Conservation (phyloP, 2,113 vertebrate genomes). For the Phrynosoma platyrhinos region DNA sequence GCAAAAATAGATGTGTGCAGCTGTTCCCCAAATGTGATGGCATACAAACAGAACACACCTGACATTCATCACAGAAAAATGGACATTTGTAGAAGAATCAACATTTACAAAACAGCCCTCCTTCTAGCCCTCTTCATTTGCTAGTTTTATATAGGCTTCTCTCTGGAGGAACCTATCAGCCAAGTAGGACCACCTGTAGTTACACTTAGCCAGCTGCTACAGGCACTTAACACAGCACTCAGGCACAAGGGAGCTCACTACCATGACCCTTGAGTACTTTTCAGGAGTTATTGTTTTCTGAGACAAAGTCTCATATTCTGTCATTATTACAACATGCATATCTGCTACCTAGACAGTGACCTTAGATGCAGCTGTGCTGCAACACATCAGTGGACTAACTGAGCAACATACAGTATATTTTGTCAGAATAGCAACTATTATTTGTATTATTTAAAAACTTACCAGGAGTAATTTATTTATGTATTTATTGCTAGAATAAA, state of each 20-base stretch:
- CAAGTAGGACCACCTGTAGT: slow-evolving; percentile 8
- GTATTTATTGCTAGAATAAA: not conserved
- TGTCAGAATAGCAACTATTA: not conserved
- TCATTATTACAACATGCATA: slow-evolving; percentile 1
- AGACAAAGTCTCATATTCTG: slow-evolving; percentile 9
- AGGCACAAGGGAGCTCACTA: slow-evolving; percentile 16
- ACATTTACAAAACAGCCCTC: not conserved
- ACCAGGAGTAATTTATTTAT: not conserved
- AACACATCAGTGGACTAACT: not conserved
- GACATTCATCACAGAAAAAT: not conserved
- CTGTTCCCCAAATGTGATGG: not conserved
- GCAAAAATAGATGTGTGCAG: not conserved
- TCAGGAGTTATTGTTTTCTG: not conserved
- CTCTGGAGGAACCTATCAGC: slow-evolving; percentile 13
- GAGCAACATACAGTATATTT: too few relatives aligned
- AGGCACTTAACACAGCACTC: slow-evolving; percentile 20
- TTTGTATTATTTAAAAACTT: not conserved
- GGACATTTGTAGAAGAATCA: not conserved
- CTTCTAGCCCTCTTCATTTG: not conserved
- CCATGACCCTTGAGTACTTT: slow-evolving; percentile 11
- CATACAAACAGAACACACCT: not conserved
- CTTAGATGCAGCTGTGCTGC: not conserved
- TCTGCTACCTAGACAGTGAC: not conserved
- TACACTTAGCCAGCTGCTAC: slow-evolving; percentile 17
- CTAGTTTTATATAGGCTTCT: not conserved